Evolutionary conservation across 2,113 vertebrate genomes (phyloP).

Genomic region (Rousettus leschenaultii): DNA sequence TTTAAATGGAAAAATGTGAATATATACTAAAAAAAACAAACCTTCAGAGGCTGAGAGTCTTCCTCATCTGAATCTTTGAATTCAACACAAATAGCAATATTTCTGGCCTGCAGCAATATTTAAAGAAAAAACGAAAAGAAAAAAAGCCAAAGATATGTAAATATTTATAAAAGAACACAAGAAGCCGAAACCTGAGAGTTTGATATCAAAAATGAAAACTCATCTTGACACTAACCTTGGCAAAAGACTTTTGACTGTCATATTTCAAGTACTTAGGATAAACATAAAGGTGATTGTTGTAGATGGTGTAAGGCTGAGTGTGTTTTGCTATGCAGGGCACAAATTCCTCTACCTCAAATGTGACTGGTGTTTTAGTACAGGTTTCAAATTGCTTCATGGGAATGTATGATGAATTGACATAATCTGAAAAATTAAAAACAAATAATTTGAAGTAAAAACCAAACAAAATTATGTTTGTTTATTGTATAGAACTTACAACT

Average conservation of each 20-base stretch:
- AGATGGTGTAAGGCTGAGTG: slow-evolving; percentile 96
- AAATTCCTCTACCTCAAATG: slow-evolving; percentile 98
- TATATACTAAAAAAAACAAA: slow-evolving; percentile 68
- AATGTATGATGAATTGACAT: slow-evolving; percentile 97
- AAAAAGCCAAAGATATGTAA: neutral
- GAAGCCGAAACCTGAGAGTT: neutral
- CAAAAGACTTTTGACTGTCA: slow-evolving; percentile 96
- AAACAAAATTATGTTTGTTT: neutral
- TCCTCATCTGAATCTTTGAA: slow-evolving; percentile 98
- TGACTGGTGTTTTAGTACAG: slow-evolving; percentile 83
- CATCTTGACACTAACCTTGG: slow-evolving; percentile 87
- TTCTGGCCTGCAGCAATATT: slow-evolving; percentile 89
- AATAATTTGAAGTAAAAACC: slow-evolving; percentile 63
- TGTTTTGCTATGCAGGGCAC: slow-evolving; percentile 94
- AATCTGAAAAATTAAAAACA: slow-evolving; percentile 87
- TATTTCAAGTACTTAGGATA: slow-evolving; percentile 97
- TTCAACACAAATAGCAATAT: slow-evolving; percentile 96
- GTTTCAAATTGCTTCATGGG: slow-evolving; percentile 95
- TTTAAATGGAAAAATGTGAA: neutral
- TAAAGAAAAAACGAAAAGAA: neutral
- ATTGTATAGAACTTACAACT: slow-evolving; percentile 77
- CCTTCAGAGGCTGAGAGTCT: slow-evolving; percentile 93
- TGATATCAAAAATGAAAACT: neutral
- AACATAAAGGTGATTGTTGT: slow-evolving; percentile 98
- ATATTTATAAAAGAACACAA: neutral